These are phyloP conservation scores for Polypedilum pembai DNA, from an alignment of 1,140 invertebrate genomes.

Conservation along the genomic window DNA sequence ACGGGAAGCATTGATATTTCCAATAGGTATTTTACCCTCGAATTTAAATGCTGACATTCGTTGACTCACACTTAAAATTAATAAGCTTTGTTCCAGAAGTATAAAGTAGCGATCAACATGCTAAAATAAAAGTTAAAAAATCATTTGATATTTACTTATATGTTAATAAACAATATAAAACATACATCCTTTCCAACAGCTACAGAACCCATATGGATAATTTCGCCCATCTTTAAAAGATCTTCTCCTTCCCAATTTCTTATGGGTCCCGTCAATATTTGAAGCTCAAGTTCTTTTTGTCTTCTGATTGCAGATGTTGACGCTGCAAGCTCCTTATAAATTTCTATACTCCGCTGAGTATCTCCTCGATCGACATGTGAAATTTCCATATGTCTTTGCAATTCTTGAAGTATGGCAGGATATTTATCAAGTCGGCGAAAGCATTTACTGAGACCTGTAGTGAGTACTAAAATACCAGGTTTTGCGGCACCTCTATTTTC, in stretches of 20 bases:
- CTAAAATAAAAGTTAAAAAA: slow-evolving; percentile 39
- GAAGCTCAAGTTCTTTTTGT: slow-evolving; percentile 93
- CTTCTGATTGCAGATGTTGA: slow-evolving; percentile 74
- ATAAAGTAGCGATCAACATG: slow-evolving; percentile 87
- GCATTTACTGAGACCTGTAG: slow-evolving; percentile 86
- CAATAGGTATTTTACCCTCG: slow-evolving; percentile 81
- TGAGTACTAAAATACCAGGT: slow-evolving; percentile 80
- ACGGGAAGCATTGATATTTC: slow-evolving; percentile 69
- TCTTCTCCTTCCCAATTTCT: slow-evolving; percentile 92
- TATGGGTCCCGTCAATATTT: slow-evolving; percentile 87
- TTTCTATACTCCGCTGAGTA: slow-evolving; percentile 83
- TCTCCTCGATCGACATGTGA: slow-evolving; percentile 92
- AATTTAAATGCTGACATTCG: slow-evolving; percentile 81
- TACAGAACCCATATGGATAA: slow-evolving; percentile 81
- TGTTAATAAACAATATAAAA: background rate
- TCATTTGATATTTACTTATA: too few species aligned
- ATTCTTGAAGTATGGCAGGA: slow-evolving; percentile 84
- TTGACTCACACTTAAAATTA: slow-evolving; percentile 85
- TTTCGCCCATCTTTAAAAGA: slow-evolving; percentile 62
- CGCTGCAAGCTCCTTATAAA: slow-evolving; percentile 84
- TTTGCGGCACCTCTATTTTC: slow-evolving; percentile 71
- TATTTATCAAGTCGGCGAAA: slow-evolving; percentile 94
- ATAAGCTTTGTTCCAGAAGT: slow-evolving; percentile 75
- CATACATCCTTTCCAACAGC: slow-evolving; percentile 59
- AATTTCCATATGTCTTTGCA: slow-evolving; percentile 91